Percentiles rank a stretch among this genome's conserved stretches.
These are phyloP conservation scores for Chiroxiphia lanceolata DNA, from an alignment of 2,797 vertebrate species.

Conservation along the genomic window DNA sequence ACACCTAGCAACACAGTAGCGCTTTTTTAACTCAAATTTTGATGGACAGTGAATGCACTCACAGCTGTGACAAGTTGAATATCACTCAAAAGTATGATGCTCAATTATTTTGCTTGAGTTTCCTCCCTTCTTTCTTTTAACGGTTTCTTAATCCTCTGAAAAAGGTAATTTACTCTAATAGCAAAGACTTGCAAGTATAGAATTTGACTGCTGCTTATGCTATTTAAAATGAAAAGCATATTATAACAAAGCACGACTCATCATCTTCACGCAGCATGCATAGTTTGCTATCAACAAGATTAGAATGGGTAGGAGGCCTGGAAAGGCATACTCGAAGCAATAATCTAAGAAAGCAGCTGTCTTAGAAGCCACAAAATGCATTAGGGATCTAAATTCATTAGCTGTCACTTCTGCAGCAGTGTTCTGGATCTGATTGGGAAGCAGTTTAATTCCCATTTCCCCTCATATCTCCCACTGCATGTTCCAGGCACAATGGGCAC, in stretches of 20 bases:
- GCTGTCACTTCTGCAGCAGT: not conserved
- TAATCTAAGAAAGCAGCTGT: slow-evolving; percentile 18
- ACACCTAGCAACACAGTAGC: not conserved
- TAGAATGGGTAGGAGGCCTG: not conserved
- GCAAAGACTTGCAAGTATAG: not conserved
- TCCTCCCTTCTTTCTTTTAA: not conserved
- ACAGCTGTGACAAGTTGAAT: not conserved
- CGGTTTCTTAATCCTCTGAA: not conserved
- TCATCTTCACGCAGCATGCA: not conserved
- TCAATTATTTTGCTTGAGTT: not conserved
- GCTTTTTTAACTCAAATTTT: not conserved
- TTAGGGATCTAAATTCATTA: slow-evolving; percentile 35
- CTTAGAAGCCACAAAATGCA: slow-evolving; percentile 26
- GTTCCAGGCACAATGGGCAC: not conserved
- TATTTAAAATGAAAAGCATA: slow-evolving; percentile 8
- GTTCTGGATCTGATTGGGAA: not conserved
- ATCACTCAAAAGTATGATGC: not conserved
- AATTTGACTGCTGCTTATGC: not conserved
- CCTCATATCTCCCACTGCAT: not conserved
- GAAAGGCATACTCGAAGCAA: not conserved
- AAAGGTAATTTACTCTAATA: not conserved
- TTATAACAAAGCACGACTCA: not conserved
- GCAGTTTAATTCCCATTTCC: not conserved
- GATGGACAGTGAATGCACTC: not conserved
- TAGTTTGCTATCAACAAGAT: slow-evolving; percentile 12